phyloP scores from a whole-genome alignment of 1,140 invertebrate species.

The Pseudomyrmex cubaensis region DNA sequence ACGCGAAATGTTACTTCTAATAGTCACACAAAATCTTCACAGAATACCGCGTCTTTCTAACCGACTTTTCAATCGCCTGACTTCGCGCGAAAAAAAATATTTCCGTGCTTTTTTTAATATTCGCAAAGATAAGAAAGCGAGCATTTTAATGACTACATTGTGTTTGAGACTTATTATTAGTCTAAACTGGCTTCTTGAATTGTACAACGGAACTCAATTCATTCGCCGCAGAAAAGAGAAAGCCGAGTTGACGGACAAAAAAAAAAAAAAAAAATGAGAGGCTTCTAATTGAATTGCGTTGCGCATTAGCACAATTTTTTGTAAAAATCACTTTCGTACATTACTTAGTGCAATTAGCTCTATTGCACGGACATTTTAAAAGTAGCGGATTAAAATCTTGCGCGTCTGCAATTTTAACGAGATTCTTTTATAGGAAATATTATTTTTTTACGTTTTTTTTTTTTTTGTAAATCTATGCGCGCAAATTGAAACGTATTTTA shows the following conservation, averaged over 20 bases:
- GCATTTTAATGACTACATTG: constrained; percentile 8
- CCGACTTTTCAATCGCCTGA: not conserved
- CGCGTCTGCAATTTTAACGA: not conserved
- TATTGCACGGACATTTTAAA: constrained; percentile 2
- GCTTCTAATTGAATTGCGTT: constrained; percentile 1
- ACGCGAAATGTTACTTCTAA: no score
- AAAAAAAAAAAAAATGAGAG: not conserved
- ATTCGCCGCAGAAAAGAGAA: no score
- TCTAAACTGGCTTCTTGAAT: constrained; percentile 27
- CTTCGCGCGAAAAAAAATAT: not conserved
- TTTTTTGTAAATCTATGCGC: constrained; percentile 32
- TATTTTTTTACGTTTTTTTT: constrained; percentile 28
- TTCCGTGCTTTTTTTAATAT: no score
- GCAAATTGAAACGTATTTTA: constrained; percentile 4
- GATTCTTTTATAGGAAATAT: constrained; percentile 57
- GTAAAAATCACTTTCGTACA: constrained; percentile 1
- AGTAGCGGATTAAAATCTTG: constrained; percentile 10
- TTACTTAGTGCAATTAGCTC: not conserved
- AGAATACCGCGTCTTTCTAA: not conserved
- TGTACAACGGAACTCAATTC: constrained; percentile 41
- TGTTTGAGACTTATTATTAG: constrained; percentile 1
- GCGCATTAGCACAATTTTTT: constrained; percentile 29
- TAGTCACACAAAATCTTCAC: not conserved
- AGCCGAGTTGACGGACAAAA: no score
- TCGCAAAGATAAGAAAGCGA: not conserved